Percentiles rank a stretch among this genome's conserved stretches.
Conservation (phyloP, 2,113 vertebrate species). For the Sceloporus undulatus region DNA sequence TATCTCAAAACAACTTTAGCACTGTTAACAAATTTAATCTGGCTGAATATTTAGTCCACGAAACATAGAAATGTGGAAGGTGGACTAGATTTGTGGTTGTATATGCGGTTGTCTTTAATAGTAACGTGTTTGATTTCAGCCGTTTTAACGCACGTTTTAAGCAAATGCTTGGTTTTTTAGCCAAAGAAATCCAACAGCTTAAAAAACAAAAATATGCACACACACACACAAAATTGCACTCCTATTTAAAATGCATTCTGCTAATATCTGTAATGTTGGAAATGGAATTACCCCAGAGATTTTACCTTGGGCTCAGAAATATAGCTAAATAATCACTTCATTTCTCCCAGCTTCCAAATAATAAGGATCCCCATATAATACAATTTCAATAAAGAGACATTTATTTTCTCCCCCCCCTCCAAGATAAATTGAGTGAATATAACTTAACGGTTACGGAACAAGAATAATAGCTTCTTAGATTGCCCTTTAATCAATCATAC, state of each 20-base stretch:
- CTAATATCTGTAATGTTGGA: conserved; percentile 42
- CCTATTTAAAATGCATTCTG: conserved; percentile 11
- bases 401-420: conserved; percentile 79
- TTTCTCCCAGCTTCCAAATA: conserved; percentile 68
- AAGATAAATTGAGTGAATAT: conserved; percentile 90
- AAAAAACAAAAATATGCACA: conserved; percentile 37
- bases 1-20: conserved; percentile 5
- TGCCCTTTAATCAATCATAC: conserved; percentile 93
- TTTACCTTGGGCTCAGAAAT: conserved; percentile 58
- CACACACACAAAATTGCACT: neutral
- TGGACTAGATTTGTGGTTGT: neutral
- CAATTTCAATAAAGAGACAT: conserved; percentile 79
- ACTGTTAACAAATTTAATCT: conserved; percentile 52
- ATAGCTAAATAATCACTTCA: conserved; percentile 57
- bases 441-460: conserved; percentile 86
- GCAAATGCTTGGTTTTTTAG: conserved; percentile 48
- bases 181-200: conserved; percentile 19
- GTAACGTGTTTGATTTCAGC: conserved; percentile 5
- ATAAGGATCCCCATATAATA: conserved; percentile 71
- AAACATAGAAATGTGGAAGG: conserved; percentile 50
- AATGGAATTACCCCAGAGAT: conserved; percentile 47
- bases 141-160: conserved; percentile 24
- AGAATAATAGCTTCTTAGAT: conserved; percentile 91
- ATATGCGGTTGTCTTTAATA: conserved; percentile 45
- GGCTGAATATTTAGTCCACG: conserved; percentile 62